Evolutionary conservation across 2,797 vertebrate species (phyloP).

Genomic region (Tapera naevia): DNA sequence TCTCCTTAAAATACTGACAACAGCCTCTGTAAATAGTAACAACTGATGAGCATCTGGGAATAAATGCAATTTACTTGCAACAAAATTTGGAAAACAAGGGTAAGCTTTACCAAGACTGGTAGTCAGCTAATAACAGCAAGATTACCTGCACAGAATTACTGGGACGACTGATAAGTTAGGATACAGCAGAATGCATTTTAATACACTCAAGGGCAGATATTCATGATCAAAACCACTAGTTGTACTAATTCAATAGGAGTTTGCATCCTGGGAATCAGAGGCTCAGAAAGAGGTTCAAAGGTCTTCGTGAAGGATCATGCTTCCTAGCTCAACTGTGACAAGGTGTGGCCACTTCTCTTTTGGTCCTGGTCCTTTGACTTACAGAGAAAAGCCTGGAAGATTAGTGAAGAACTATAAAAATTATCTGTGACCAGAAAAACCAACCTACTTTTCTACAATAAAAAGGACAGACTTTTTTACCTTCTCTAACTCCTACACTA

Average conservation of each 20-base stretch:
- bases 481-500: not conserved
- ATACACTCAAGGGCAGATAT: not conserved
- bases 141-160: not conserved
- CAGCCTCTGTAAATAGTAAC: not conserved
- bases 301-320: not conserved
- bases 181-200: not conserved
- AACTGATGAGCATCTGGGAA: not conserved
- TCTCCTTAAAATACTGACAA: not conserved
- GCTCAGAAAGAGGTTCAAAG: not conserved
- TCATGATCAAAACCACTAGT: not conserved
- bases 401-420: not conserved
- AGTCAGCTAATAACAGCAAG: not conserved
- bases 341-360: not conserved
- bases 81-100: not conserved
- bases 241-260: not conserved
- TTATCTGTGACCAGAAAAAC: not conserved
- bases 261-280: not conserved
- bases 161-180: not conserved
- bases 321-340: not conserved
- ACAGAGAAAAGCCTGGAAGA: not conserved
- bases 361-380: not conserved
- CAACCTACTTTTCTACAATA: not conserved
- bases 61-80: not conserved
- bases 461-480: not conserved
- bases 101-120: not conserved